Conservation (phyloP, 2,888 invertebrate species). For the Portevinia maculata region DNA sequence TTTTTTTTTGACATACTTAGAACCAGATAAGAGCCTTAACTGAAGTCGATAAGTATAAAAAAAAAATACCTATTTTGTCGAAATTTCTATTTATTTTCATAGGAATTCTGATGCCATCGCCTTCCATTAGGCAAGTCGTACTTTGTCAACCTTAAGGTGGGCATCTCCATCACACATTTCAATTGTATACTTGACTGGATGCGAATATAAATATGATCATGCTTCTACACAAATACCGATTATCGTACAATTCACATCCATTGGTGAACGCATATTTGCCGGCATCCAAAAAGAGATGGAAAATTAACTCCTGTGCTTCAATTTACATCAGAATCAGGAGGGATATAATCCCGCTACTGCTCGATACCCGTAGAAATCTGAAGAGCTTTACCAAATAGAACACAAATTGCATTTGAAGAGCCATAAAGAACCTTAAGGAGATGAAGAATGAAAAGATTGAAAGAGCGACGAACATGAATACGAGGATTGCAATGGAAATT, state of each 20-base stretch:
- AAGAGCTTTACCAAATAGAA: constrained; percentile 56
- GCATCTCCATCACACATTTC: constrained; percentile 20
- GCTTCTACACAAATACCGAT: constrained; percentile 55
- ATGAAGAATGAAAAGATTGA: constrained; percentile 39
- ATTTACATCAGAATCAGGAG: constrained; percentile 62
- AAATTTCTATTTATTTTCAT: constrained; percentile 62
- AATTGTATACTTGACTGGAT: constrained; percentile 31
- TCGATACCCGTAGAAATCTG: constrained; percentile 13
- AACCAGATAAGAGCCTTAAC: no score
- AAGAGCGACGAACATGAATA: constrained; percentile 18
- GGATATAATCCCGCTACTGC: neutral
- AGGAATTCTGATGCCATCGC: constrained; percentile 56
- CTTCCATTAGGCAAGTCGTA: constrained; percentile 22
- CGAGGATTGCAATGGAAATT: constrained; percentile 59
- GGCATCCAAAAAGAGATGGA: constrained; percentile 38
- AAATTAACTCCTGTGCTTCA: constrained; percentile 57
- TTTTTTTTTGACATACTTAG: no score
- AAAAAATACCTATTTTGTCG: constrained; percentile 34
- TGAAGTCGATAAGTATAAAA: constrained; percentile 4
- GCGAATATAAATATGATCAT: constrained; percentile 43
- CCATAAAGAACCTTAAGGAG: constrained; percentile 57
- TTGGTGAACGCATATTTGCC: constrained; percentile 62
- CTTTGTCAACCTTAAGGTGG: constrained; percentile 15
- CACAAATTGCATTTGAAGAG: constrained; percentile 70
- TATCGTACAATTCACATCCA: constrained; percentile 67